phyloP scores from a whole-genome alignment of 1,140 invertebrate genomes.

The Leucophenga varia region DNA sequence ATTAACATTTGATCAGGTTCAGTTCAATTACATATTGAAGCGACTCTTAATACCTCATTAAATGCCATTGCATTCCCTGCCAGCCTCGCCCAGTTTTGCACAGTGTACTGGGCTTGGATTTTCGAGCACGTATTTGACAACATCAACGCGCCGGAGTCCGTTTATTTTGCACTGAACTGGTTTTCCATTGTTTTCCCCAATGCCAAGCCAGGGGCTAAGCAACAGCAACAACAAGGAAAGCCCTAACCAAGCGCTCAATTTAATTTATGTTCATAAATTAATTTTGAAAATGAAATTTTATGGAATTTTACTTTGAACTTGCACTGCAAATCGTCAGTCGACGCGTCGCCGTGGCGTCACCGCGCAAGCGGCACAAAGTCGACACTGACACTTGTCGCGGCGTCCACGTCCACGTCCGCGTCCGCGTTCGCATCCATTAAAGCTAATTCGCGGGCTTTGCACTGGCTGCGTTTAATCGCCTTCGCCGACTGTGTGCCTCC shows the following conservation, averaged over 20 bases:
- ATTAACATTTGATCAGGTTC: too few relatives aligned
- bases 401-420: too few relatives aligned
- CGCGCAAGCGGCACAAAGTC: conserved; percentile 4
- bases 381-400: conserved; percentile 5
- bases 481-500: conserved; percentile 2
- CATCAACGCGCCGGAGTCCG: conserved; percentile 8
- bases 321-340: conserved; percentile 19
- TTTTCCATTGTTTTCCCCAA: conserved; percentile 20
- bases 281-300: conserved; percentile 49
- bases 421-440: conserved; percentile 37
- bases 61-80: too few relatives aligned
- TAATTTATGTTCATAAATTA: conserved; percentile 53
- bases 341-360: background rate
- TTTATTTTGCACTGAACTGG: conserved; percentile 16
- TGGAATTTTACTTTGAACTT: conserved; percentile 50
- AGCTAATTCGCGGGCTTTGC: conserved; percentile 24
- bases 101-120: conserved; percentile 10
- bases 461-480: conserved; percentile 8
- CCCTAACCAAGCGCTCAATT: conserved; percentile 21
- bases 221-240: conserved; percentile 27
- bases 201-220: conserved; percentile 13
- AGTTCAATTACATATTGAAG: too few relatives aligned
- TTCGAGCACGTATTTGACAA: conserved; percentile 1
- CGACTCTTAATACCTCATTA: too few relatives aligned
- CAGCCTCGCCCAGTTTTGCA: too few relatives aligned